These are phyloP conservation scores for Galago senegalensis DNA, from an alignment of 2,797 vertebrate genomes.

Conservation along the genomic window DNA sequence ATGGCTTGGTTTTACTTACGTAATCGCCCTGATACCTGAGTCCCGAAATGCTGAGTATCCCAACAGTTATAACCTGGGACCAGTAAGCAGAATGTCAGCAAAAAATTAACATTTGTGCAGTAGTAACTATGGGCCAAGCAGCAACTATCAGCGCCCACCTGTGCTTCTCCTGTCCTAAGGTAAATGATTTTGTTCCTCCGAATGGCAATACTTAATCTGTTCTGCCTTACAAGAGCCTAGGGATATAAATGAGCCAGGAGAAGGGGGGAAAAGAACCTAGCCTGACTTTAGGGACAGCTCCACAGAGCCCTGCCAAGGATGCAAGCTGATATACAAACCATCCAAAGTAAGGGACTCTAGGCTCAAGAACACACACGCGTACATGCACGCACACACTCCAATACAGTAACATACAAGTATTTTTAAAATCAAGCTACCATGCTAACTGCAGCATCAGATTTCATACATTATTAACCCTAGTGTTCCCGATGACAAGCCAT, in stretches of 20 bases:
- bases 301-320: not conserved
- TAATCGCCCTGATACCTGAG: not conserved
- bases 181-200: not conserved
- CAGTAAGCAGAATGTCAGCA: not conserved
- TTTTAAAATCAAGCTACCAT: conserved; percentile 54
- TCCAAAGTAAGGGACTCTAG: not conserved
- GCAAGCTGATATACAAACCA: not conserved
- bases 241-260: not conserved
- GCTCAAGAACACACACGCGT: not conserved
- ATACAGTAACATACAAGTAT: conserved; percentile 4
- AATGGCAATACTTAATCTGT: not conserved
- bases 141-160: not conserved
- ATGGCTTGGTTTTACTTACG: not conserved
- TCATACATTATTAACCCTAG: conserved; percentile 48
- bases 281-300: not conserved
- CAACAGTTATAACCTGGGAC: not conserved
- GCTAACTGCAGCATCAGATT: conserved; percentile 26
- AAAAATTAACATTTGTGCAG: not conserved
- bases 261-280: not conserved
- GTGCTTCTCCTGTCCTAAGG: not conserved
- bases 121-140: not conserved
- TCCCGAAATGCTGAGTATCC: not conserved
- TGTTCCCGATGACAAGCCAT: conserved; percentile 42
- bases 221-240: not conserved
- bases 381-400: not conserved